Evolutionary conservation across 2,113 vertebrate species (phyloP).

Genomic region (Spheniscus mendiculus): DNA sequence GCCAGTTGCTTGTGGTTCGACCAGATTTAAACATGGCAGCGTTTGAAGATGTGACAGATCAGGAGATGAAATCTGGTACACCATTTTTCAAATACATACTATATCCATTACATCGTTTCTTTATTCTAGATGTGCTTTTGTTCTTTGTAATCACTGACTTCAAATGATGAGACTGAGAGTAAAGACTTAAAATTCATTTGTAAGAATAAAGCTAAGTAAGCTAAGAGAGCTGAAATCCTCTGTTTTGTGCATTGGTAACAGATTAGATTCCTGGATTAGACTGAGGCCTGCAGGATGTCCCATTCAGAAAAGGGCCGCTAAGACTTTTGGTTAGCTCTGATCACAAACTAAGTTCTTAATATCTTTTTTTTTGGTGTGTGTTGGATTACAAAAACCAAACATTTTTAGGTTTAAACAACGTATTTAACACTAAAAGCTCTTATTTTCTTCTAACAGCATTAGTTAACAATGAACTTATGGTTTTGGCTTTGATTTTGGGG

Average conservation of each 20-base stretch:
- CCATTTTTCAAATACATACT: background rate
- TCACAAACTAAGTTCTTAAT: background rate
- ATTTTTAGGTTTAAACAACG: background rate
- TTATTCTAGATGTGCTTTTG: background rate
- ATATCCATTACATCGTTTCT: background rate
- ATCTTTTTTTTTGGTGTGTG: background rate
- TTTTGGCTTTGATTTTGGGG: background rate
- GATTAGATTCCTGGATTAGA: background rate
- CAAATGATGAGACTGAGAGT: background rate
- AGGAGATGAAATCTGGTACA: slow-evolving; percentile 55
- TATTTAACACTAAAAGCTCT: background rate
- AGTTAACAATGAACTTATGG: background rate
- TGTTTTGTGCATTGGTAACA: background rate
- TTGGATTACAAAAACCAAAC: background rate
- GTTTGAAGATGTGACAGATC: slow-evolving; percentile 68
- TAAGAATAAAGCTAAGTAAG: background rate
- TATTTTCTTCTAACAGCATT: background rate
- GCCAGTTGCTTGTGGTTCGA: slow-evolving; percentile 67
- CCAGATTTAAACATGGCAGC: background rate
- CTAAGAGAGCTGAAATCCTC: background rate
- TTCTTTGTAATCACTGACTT: background rate
- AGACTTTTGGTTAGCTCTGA: background rate
- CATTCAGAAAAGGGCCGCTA: background rate
- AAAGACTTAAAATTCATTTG: background rate
- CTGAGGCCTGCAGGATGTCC: background rate